These are phyloP conservation scores for Sesamia inferens DNA, from an alignment of 2,888 invertebrate species.

Conservation along the genomic window DNA sequence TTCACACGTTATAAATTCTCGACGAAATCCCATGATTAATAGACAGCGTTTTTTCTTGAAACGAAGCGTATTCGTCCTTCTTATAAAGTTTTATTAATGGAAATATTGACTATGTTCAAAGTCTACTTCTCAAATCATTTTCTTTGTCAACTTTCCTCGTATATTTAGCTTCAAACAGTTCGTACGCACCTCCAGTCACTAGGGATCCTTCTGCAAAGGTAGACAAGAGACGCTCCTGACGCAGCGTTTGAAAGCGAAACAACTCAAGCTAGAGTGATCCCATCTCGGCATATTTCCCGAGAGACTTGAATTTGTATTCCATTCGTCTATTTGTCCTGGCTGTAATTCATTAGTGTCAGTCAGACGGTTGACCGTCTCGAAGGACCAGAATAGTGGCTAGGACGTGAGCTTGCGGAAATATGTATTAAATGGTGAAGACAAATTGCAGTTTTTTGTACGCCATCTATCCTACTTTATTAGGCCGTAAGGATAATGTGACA, in stretches of 20 bases:
- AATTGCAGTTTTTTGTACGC: conserved; percentile 55
- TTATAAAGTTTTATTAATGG: neutral
- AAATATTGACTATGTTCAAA: conserved; percentile 1
- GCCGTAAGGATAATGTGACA: conserved; percentile 50
- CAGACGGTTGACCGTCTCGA: conserved; percentile 55
- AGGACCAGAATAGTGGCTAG: conserved; percentile 45
- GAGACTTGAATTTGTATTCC: conserved; percentile 65
- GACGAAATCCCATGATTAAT: neutral
- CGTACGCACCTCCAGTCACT: conserved; percentile 49
- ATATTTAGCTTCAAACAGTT: conserved; percentile 20
- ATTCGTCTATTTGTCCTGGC: conserved; percentile 64
- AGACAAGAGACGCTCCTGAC: conserved; percentile 31
- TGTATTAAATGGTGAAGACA: conserved; percentile 34
- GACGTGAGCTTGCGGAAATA: conserved; percentile 52
- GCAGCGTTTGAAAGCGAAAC: conserved; percentile 41
- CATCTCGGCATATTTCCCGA: conserved; percentile 65
- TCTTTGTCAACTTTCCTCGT: conserved; percentile 3
- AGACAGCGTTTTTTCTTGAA: neutral
- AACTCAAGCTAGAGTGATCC: conserved; percentile 58
- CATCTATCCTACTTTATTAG: conserved; percentile 45
- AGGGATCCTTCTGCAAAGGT: conserved; percentile 38
- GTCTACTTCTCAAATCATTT: neutral
- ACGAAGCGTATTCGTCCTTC: neutral
- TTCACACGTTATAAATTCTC: conserved; percentile 1
- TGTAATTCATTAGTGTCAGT: conserved; percentile 68